Base-by-base conservation (phyloP, 2,888 invertebrate species). In the Volucella inflata region DNA sequence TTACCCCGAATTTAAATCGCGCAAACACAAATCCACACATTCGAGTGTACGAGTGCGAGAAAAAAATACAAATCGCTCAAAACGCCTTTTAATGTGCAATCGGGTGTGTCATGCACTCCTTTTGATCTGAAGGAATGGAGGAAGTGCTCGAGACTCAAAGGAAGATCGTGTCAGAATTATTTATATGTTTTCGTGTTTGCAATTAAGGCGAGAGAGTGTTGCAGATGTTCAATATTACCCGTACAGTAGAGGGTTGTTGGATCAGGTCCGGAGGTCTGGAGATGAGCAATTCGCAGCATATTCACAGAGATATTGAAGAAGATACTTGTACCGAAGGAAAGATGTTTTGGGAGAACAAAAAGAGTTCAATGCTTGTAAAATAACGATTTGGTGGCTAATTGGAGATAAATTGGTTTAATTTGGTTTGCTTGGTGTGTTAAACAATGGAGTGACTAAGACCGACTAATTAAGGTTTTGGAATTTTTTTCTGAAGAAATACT, bases 101-200 rank as follows among this genome's bases (percentile, higher is more conserved):
- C 81, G 85, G 72, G 85, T 81, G 81, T 81, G 81, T 81, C 81
- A 72, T 85, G 76, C 6, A 85, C 71, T 76, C 67, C 85, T 81
- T 85, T 85, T 85, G 85, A 85, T 85, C 85, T 81, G 62, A 6
- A 71, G 81, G 81, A 85, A 85, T 85, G 85, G 76, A 85, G 85
- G 85, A 85, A 85, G 85, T 85, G 60, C 72, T 81, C 81, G 57
- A 81, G 81, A 77, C 85, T 80, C 85, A 85, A 85, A 85, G 85
- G 85, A 85, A 85, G 85, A 85, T 85, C 85, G 68, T 85, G 85
- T 85, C 85, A 85, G 85, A 85, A 85, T 85, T 85, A 85, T 85
- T 85, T 85, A 85, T 85, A 76, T 48, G 81, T 67, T 76, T 85
- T 85, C 81, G 81, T 81, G 85, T 81, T 77, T 77, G 81, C 81